phyloP scores from a whole-genome alignment of 2,797 vertebrate species.

The Hipposideros larvatus region DNA sequence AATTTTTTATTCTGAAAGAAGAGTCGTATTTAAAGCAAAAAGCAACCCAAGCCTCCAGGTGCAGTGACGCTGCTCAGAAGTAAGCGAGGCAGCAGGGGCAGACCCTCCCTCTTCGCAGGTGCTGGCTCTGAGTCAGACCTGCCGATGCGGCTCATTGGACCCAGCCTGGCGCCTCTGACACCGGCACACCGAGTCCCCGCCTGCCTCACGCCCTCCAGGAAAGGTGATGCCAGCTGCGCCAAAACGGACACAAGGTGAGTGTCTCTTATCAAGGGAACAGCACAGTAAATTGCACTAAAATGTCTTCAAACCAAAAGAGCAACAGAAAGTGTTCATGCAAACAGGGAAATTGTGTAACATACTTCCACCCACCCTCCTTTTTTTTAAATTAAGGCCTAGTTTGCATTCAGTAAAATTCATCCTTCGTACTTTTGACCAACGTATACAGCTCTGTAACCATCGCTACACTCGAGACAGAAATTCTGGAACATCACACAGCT shows the following conservation, averaged over 20 bases:
- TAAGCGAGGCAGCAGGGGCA: background rate
- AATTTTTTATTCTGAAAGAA: background rate
- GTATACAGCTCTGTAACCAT: too few relatives aligned
- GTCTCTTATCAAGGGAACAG: accelerated
- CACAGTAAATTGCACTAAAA: accelerated
- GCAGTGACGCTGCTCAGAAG: accelerated
- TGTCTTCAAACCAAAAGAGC: background rate
- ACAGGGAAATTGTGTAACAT: background rate
- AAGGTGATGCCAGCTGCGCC: accelerated
- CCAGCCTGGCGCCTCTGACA: accelerated
- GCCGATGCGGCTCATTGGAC: accelerated
- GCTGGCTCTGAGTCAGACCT: background rate
- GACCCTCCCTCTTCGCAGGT: accelerated
- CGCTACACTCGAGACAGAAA: accelerated
- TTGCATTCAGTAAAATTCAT: background rate
- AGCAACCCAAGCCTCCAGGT: accelerated
- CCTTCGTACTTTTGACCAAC: background rate
- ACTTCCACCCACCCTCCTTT: too few relatives aligned
- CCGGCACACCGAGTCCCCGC: accelerated
- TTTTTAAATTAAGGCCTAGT: too few relatives aligned
- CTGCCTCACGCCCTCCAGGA: accelerated
- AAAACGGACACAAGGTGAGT: background rate
- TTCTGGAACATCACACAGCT: accelerated
- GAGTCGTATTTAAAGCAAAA: accelerated
- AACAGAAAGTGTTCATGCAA: background rate